These are phyloP conservation scores for Eubasilissa regina DNA, from an alignment of 1,140 invertebrate species.

Conservation along the genomic window DNA sequence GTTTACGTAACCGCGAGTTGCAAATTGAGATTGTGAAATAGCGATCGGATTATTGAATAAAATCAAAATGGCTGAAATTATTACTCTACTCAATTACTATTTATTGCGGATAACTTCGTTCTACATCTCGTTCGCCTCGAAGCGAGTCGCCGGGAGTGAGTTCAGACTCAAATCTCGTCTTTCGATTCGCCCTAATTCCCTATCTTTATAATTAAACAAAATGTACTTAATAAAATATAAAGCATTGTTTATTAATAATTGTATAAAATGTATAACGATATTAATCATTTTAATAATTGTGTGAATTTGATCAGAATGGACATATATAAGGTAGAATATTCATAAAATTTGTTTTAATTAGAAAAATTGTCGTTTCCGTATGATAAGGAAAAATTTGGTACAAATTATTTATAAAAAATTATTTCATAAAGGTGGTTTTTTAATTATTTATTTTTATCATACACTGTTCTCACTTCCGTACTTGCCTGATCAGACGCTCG, in stretches of 20 bases:
- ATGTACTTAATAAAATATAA: no score
- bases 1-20: constrained; percentile 21
- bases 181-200: no score
- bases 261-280: no score
- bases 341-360: constrained; percentile 8
- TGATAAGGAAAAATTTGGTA: constrained; percentile 30
- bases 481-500: no score
- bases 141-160: no score
- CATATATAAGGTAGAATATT: constrained; percentile 19
- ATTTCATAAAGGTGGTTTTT: background rate
- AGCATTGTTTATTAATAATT: no score
- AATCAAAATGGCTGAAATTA: constrained; percentile 31
- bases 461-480: no score
- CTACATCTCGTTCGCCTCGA: constrained; percentile 27
- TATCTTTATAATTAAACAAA: no score
- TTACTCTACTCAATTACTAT: constrained; percentile 31
- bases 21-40: constrained; percentile 36
- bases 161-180: no score
- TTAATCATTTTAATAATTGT: no score
- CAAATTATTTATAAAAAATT: constrained; percentile 40
- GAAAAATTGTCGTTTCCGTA: constrained; percentile 1
- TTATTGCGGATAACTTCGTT: constrained; percentile 16
- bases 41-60: constrained; percentile 41
- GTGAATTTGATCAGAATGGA: constrained; percentile 7
- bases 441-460: no score